These are phyloP conservation scores for Falco concolor DNA, from an alignment of 2,797 vertebrate species.

Conservation along the genomic window DNA sequence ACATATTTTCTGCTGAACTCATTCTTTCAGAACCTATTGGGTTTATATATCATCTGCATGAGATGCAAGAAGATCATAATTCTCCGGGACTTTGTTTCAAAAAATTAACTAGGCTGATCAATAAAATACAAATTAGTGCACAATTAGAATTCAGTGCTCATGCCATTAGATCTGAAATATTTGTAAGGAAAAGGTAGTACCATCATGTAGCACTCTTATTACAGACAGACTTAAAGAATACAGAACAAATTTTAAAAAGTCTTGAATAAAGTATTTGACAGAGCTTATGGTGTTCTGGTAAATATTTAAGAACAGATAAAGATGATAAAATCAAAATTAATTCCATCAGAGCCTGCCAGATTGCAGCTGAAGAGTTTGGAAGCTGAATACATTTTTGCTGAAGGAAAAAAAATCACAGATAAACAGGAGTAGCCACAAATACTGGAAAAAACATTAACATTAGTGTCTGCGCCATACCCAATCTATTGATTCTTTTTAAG, in stretches of 20 bases:
- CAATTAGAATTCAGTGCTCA: slow-evolving; percentile 9
- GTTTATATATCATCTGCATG: neutral
- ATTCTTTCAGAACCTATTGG: neutral
- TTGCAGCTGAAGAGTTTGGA: slow-evolving; percentile 15
- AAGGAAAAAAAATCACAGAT: slow-evolving; percentile 40
- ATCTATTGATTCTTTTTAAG: neutral
- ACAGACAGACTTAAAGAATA: neutral
- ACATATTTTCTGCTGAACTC: neutral
- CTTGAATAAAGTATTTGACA: slow-evolving; percentile 2
- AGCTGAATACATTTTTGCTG: neutral
- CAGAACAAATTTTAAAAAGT: neutral
- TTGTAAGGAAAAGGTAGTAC: neutral
- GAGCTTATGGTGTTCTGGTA: neutral
- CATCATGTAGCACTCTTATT: neutral
- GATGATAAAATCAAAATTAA: slow-evolving; percentile 47
- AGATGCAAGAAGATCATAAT: neutral
- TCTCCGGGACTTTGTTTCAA: neutral
- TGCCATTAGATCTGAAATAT: slow-evolving; percentile 19
- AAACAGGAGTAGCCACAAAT: neutral
- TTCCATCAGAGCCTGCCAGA: slow-evolving; percentile 17
- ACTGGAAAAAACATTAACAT: neutral
- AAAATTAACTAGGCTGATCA: neutral
- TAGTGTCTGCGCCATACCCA: neutral
- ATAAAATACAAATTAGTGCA: slow-evolving; percentile 2
- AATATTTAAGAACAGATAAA: slow-evolving; percentile 38